phyloP scores from a whole-genome alignment of 2,797 vertebrate genomes.

The Myotis planiceps region DNA sequence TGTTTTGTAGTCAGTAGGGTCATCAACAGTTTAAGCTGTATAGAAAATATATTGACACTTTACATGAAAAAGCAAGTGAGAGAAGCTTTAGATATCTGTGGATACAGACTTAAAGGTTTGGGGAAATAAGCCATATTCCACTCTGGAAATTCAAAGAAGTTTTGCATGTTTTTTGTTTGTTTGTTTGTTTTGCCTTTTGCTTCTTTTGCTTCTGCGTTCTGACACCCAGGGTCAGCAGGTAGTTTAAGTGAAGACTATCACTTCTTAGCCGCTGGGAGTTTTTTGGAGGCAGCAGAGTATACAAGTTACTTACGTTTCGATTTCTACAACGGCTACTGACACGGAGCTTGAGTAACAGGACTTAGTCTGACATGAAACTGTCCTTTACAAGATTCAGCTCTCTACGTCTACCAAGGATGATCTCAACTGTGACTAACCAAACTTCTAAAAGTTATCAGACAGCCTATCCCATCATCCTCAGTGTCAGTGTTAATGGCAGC shows the following conservation, averaged over 20 bases:
- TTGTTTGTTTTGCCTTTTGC: not conserved
- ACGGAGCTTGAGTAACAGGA: not conserved
- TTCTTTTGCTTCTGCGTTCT: not conserved
- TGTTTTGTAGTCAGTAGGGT: not conserved
- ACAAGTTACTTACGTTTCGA: not conserved
- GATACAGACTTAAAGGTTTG: not conserved
- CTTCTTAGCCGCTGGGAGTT: not conserved
- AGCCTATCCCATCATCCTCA: not conserved
- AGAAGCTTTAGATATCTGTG: not conserved
- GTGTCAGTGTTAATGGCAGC: rapidly evolving
- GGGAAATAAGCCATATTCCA: not conserved
- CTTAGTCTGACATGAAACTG: not conserved
- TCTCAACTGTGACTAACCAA: not conserved
- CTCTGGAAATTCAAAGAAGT: not conserved
- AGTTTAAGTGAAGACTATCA: not conserved
- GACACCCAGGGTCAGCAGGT: not conserved
- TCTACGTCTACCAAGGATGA: not conserved
- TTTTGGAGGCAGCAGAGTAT: not conserved
- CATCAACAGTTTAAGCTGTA: not conserved
- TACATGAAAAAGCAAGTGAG: not conserved
- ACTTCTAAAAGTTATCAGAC: not conserved
- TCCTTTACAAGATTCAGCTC: not conserved
- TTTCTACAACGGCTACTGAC: not conserved
- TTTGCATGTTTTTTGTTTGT: not conserved
- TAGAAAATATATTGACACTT: not conserved